These are phyloP conservation scores for Calyptommatus sinebrachiatus DNA, from an alignment of 2,113 vertebrate genomes.

Conservation along the genomic window DNA sequence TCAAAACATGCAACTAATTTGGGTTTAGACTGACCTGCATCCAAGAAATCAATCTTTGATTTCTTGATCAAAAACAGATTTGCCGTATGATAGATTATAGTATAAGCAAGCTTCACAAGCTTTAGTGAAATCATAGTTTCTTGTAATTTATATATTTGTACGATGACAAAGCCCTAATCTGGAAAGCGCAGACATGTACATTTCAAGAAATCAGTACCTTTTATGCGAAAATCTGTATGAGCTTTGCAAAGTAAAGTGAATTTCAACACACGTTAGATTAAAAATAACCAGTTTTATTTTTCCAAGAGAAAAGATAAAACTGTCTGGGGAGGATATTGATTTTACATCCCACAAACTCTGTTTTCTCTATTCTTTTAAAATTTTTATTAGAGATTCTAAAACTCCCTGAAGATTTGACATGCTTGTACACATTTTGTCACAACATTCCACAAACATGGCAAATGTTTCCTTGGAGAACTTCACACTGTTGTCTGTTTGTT, in stretches of 20 bases:
- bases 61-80: no score
- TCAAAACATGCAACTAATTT: background rate
- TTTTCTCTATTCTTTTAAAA: constrained; percentile 2
- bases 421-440: constrained; percentile 13
- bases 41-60: no score
- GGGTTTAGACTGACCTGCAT: background rate
- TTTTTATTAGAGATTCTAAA: constrained; percentile 3
- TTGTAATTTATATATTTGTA: no score
- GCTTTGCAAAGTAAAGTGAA: background rate
- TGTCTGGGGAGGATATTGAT: background rate
- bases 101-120: no score
- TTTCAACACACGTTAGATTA: background rate
- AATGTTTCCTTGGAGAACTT: background rate
- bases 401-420: constrained; percentile 11
- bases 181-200: background rate
- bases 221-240: background rate
- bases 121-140: no score
- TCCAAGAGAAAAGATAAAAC: background rate
- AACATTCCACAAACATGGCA: constrained; percentile 10
- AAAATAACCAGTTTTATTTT: background rate
- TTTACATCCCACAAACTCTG: background rate
- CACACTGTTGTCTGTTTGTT: background rate
- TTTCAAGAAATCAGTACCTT: background rate
- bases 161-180: background rate
- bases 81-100: no score